Evolutionary conservation across 2,888 invertebrate genomes (phyloP), one percentile per base, ranked within the genome.

Genomic region (Tyria jacobaeae): DNA sequence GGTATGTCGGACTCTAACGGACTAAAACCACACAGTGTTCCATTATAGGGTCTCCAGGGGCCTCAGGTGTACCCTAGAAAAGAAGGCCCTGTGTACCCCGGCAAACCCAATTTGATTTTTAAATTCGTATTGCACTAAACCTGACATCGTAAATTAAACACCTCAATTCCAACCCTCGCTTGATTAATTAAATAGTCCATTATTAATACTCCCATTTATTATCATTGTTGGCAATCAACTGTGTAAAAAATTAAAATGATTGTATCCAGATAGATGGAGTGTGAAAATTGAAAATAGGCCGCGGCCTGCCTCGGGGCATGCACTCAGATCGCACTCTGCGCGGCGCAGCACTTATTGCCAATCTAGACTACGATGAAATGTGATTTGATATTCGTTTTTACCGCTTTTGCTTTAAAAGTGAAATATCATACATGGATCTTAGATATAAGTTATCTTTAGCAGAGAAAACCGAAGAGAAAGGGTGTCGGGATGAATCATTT

Each of bases 241-340:
- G 59, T n/a, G 63, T 64, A 56, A 56, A 49, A 64, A 64, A 64
- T 64, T 64, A 56, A 64, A 64, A 51, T 56, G 63, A 60, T 60
- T 52, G 34, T 35, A 64, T 64, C 56, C 48, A 35, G 44, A 47
- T 55, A 59, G 57, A 52, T 59, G 35, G 34, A 21, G 58, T 31
- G 59, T 48, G 37, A 39, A 55, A 65, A 75, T 75, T 67, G 76
- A 60, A 64, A 68, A 63, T 68, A 57, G 57, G 25, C 17, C 9
- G 24, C 52, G 62, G 62, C 47, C 31, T 21, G 60, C 53, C 54
- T 35, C 52, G 64, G 62, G 69, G 73, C 34, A 51, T 68, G 63
- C 63, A 53, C 51, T 60, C 41, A n/a, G 39, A 57, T 35, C 59
- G 41, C 4, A 57, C 44, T 55, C 57, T 56, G 60, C 50, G 68